phyloP scores from a whole-genome alignment of 2,113 vertebrate species.

The Haemorhous mexicanus region DNA sequence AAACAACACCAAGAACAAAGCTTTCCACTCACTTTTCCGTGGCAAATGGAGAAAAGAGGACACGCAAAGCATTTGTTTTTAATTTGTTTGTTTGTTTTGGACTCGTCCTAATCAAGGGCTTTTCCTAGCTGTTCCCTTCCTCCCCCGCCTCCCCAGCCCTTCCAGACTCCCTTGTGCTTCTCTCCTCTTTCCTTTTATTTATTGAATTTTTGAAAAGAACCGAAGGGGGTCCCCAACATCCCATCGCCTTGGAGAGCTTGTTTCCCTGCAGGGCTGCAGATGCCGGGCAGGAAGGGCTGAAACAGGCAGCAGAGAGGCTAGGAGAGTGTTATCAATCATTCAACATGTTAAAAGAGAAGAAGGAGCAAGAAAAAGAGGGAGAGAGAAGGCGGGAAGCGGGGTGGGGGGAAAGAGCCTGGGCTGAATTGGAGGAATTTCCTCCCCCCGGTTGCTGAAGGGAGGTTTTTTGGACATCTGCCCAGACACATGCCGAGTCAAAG shows the following conservation, averaged over 20 bases:
- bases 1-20: neutral
- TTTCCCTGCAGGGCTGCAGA: constrained; percentile 82
- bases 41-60: neutral
- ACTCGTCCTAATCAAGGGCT: constrained; percentile 77
- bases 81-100: constrained; percentile 88
- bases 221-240: constrained; percentile 67
- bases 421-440: constrained; percentile 69
- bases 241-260: constrained; percentile 49
- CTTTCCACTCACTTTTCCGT: neutral
- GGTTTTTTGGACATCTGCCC: constrained; percentile 95
- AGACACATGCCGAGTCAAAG: constrained; percentile 89
- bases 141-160: neutral
- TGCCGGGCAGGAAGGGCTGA: constrained; percentile 74
- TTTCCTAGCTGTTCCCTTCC: constrained; percentile 45
- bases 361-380: constrained; percentile 63
- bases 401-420: constrained; percentile 35
- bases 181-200: neutral
- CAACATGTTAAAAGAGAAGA: constrained; percentile 68
- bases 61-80: constrained; percentile 80
- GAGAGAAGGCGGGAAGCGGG: constrained; percentile 44
- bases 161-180: neutral
- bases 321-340: constrained; percentile 71
- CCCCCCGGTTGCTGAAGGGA: constrained; percentile 64
- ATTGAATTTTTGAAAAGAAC: constrained; percentile 78
- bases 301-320: constrained; percentile 44